Evolutionary conservation across 2,888 invertebrate genomes (phyloP), one percentile per base, ranked within the genome.

Genomic region (Prenolepis imparis): DNA sequence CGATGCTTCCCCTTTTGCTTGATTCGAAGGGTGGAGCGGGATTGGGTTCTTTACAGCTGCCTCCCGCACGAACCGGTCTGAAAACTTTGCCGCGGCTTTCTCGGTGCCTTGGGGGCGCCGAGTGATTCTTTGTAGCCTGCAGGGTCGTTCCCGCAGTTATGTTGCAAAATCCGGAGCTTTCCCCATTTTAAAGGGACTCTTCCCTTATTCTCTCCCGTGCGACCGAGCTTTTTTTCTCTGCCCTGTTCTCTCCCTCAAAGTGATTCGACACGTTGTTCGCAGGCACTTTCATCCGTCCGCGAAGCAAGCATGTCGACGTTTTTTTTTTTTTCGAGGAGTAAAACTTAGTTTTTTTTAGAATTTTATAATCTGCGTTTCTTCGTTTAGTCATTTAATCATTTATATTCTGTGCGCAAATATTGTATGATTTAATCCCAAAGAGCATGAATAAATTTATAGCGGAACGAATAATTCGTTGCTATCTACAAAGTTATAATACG

Each of bases 51-150:
- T 88, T 77, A 83, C 82, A 86, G 82, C 36, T 80, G 82, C 72
- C 86, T 3, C 86, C 85, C 83, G 72, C 41, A 67, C 68, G 83
- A 84, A 72, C 67, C 78, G 72, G 85, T 84, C 88, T 90, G 86
- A 88, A 88, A 90, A 90, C 86, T 90, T 88, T 75, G 82, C 78
- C 90, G 90, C 82, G 78, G 87, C 83, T 87, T 90, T 85, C 90
- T 84, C 80, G 75, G 83, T 74, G 68, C 83, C 83, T 81, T 78
- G 82, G 83, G 86, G 77, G 72, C 44, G 72, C 44, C 88, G 91
- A 88, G 90, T 90, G 91, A 91, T 90, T 91, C 91, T 90, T 90
- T 90, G 90, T 86, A 91, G 87, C 91, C 91, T 86, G 84, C 85
- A 82, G 84, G 85, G 84, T 85, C 86, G 88, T 86, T 83, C 90